Percentiles rank a stretch among this genome's conserved stretches.
phyloP scores from a whole-genome alignment of 1,140 invertebrate species.

The Frieseomelitta varia region DNA sequence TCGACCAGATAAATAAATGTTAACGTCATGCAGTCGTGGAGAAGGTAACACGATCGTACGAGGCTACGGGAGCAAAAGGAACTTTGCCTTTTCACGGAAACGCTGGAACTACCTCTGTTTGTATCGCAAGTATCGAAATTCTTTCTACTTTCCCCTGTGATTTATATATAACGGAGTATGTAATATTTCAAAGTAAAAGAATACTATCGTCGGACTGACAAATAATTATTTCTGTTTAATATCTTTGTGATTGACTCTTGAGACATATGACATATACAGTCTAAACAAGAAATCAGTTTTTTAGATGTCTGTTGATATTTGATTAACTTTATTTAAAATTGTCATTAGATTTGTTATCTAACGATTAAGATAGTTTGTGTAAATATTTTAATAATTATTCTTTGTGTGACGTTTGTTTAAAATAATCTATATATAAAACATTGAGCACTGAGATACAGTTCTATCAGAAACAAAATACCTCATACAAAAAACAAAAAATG shows the following conservation, averaged over 20 bases:
- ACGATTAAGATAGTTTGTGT: background rate
- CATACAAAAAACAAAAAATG: conserved; percentile 22
- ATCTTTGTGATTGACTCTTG: background rate
- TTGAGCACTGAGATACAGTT: conserved; percentile 9
- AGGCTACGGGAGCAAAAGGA: conserved; percentile 30
- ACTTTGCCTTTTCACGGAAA: conserved; percentile 30
- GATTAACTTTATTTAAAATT: background rate
- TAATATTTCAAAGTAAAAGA: background rate
- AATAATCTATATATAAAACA: background rate
- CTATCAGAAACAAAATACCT: conserved; percentile 8
- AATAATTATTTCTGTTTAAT: no score
- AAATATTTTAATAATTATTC: background rate
- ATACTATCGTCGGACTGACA: background rate
- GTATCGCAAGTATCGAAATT: background rate
- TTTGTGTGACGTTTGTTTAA: background rate
- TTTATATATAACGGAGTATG: background rate
- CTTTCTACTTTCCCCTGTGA: conserved; percentile 23
- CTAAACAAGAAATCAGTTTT: background rate
- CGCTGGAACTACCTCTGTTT: background rate
- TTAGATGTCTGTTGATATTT: background rate
- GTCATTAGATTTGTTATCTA: background rate
- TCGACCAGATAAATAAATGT: conserved; percentile 51
- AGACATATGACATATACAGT: background rate
- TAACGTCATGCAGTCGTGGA: conserved; percentile 33
- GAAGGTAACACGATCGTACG: conserved; percentile 62